Evolutionary conservation across 2,888 invertebrate genomes (phyloP).

Genomic region (Strigamia transsilvanica): DNA sequence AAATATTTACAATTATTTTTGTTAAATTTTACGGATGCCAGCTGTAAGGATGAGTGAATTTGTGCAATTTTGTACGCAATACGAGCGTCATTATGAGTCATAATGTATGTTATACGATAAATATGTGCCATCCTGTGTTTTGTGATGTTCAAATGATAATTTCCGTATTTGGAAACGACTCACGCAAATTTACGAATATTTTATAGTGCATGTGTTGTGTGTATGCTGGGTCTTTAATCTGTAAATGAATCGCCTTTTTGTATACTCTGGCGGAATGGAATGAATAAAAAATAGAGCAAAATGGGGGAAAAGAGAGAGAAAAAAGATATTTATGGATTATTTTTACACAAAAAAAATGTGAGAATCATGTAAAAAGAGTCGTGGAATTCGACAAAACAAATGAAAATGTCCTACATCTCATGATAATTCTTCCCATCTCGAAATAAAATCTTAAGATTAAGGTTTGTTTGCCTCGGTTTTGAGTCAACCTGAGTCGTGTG

Average conservation of each 20-base stretch:
- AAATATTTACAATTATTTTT: too few relatives aligned
- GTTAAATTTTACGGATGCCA: not conserved
- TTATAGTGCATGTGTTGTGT: too few relatives aligned
- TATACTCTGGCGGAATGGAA: not conserved
- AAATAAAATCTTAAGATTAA: not conserved
- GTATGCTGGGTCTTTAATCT: too few relatives aligned
- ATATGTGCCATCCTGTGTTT: not conserved
- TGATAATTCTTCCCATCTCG: too few relatives aligned
- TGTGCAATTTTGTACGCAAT: not conserved
- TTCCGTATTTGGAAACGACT: too few relatives aligned
- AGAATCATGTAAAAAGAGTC: not conserved
- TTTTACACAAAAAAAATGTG: not conserved
- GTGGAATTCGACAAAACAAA: too few relatives aligned
- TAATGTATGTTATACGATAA: not conserved
- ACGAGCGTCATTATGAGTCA: not conserved
- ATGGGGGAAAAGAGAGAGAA: not conserved
- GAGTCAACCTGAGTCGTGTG: not conserved
- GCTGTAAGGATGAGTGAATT: not conserved
- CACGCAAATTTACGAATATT: too few relatives aligned
- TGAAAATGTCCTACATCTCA: not conserved
- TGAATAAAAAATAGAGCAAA: too few relatives aligned
- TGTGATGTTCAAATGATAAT: too few relatives aligned
- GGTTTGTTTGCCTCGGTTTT: constrained; percentile 1
- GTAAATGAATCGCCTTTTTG: not conserved
- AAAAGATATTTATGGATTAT: not conserved